Evolutionary conservation across 2,888 invertebrate genomes (phyloP).

Genomic region (Drosophila quinaria): DNA sequence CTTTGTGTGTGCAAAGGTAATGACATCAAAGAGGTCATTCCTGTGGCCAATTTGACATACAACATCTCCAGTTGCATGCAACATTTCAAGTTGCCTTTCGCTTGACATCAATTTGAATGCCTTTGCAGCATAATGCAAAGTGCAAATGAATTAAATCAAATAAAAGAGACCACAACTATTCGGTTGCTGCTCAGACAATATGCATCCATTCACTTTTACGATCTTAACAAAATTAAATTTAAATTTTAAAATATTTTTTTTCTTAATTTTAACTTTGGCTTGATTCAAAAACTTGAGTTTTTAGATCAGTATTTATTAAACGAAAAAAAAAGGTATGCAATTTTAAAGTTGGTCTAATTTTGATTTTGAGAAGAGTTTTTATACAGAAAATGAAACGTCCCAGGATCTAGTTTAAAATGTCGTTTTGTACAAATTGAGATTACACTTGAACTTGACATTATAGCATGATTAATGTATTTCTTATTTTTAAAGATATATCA

Average conservation of each 20-base stretch:
- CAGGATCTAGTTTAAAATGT: too few relatives aligned
- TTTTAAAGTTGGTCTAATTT: too few relatives aligned
- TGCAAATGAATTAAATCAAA: conserved; percentile 9
- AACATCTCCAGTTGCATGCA: conserved; percentile 35
- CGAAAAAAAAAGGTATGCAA: too few relatives aligned
- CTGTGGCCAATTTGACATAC: conserved; percentile 56
- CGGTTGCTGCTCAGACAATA: background rate
- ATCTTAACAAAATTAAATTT: background rate
- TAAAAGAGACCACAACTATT: conserved; percentile 9
- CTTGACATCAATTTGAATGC: conserved; percentile 29
- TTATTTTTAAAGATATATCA: too few relatives aligned
- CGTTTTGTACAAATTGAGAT: too few relatives aligned
- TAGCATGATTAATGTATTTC: too few relatives aligned
- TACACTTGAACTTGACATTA: too few relatives aligned
- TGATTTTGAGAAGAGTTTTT: too few relatives aligned
- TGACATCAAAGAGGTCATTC: conserved; percentile 68
- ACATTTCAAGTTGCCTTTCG: conserved; percentile 21
- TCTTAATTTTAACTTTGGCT: background rate
- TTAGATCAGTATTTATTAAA: too few relatives aligned
- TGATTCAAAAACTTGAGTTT: too few relatives aligned
- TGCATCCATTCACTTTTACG: background rate
- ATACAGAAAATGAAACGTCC: too few relatives aligned
- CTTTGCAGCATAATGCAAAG: background rate
- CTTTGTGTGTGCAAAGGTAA: conserved; percentile 52
- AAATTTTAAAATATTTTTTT: background rate